Evolutionary conservation across 2,888 invertebrate genomes (phyloP), one percentile per base, ranked within the genome.

Genomic region (Andrena fulva): DNA sequence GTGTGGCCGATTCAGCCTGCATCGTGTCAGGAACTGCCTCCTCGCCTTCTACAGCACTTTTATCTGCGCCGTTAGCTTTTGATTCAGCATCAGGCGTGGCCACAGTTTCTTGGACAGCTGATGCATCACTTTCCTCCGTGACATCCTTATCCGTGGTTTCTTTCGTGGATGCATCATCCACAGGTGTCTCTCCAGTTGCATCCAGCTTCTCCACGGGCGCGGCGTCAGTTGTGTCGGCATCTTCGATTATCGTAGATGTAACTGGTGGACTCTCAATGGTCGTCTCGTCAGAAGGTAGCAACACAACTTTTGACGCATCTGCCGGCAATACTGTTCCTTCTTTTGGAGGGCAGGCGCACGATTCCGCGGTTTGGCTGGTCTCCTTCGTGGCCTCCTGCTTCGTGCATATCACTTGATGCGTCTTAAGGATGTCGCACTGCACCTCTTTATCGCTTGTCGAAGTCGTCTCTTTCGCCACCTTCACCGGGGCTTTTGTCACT

Each of bases 341-440:
- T 16, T 7, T 16, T 24, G 52, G 62, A 2, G 1, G 10, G 31
- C 82, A 79, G 1, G 24, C 4, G 2, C 81, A 83, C 16, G 42
- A n/a, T 1, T n/a, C 2, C 2, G 6, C 42, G 1, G n/a, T 2
- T 54, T 12, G 6, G 33, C 1, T 7, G 6, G 6, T 0, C 1
- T 4, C 7, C 6, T 50, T n/a, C 7, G 12, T 27, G 7, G 2
- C 10, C 10, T 24, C 56, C n/a, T 52, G 24, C 20, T 69, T 33
- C 1, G 16, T 29, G 42, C 80, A 80, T n/a, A 72, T 20, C 12
- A 64, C 8, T 24, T 4, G 29, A 1, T 33, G 8, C 0, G 29
- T 5, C 1, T 27, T 31, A 3, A 84, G 42, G 8, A 74, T 20
- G 8, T 52, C 27, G 16, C 83, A 84, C 8, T 77, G 81, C 3